Evolutionary conservation across 1,140 invertebrate genomes (phyloP).

Genomic region (Leptinotarsa defecta): DNA sequence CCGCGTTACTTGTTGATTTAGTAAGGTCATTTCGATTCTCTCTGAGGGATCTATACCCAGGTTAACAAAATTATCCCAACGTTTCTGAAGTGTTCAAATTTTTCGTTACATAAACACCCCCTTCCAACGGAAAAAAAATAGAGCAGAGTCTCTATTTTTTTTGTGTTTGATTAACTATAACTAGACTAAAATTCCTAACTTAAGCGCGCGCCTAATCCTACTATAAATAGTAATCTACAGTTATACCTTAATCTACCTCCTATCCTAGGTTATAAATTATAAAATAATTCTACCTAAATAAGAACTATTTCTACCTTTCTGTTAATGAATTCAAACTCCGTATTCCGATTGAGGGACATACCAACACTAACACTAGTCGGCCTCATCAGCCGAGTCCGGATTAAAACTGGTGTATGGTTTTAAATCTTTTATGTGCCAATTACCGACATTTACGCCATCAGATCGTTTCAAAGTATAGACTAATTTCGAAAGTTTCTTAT

Average conservation of each 20-base stretch:
- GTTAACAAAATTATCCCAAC: no score
- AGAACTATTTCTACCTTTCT: neutral
- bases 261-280: neutral
- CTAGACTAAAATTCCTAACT: neutral
- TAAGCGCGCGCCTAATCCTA: neutral
- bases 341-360: neutral
- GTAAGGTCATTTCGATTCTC: no score
- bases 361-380: neutral
- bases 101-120: conserved; percentile 4
- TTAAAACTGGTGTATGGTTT: conserved; percentile 9
- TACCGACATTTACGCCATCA: conserved; percentile 9
- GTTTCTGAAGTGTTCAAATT: neutral
- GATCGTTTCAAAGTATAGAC: neutral
- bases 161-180: neutral
- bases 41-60: no score
- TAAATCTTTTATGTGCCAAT: conserved; percentile 20
- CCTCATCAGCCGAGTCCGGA: neutral
- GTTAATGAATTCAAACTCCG: neutral
- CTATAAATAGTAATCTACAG: neutral
- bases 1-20: no score
- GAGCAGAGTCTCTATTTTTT: neutral
- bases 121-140: conserved; percentile 10
- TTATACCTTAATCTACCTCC: conserved; percentile 2
- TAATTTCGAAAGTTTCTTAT: conserved; percentile 1
- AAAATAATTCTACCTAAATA: neutral